A percentile compares a stretch with the other conserved stretches of the same genome.
Conservation (phyloP, 2,797 vertebrate genomes). For the Brachymystax lenok region DNA sequence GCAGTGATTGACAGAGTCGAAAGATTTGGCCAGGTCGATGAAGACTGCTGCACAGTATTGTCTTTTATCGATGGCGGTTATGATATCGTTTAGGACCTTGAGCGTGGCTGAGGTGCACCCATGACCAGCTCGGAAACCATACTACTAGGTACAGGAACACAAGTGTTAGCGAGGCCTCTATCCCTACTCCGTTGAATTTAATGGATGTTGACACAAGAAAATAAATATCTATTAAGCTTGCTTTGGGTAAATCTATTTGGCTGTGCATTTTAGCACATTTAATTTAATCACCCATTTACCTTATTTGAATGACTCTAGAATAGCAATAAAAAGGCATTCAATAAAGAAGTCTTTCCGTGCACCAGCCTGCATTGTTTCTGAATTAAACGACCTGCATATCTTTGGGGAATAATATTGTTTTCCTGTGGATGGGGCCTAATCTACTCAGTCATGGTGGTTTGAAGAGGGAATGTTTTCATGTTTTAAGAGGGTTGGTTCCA, state of each 20-base stretch:
- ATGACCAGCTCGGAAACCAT: no score
- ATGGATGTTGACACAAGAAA: slow-evolving; percentile 68
- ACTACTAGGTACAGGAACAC: slow-evolving; percentile 4
- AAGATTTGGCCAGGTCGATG: no score
- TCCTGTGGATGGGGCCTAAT: slow-evolving; percentile 74
- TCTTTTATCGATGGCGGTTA: no score
- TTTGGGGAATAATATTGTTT: slow-evolving; percentile 78
- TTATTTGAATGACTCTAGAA: slow-evolving; percentile 65
- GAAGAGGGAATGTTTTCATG: slow-evolving; percentile 74
- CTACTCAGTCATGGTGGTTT: slow-evolving; percentile 81
- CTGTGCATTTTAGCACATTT: slow-evolving; percentile 60
- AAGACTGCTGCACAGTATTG: no score
- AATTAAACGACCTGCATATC: slow-evolving; percentile 76
- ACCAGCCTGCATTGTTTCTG: slow-evolving; percentile 69
- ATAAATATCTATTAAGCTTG: slow-evolving; percentile 66
- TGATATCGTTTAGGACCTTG: no score
- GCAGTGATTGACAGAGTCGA: no score
- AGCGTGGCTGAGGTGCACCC: no score
- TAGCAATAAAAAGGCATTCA: slow-evolving; percentile 61
- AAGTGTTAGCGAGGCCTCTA: slow-evolving; percentile 42
- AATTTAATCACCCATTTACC: slow-evolving; percentile 64
- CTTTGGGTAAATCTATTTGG: slow-evolving; percentile 62
- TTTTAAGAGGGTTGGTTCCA: slow-evolving; percentile 77
- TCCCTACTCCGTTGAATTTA: slow-evolving; percentile 66
- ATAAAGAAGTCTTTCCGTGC: slow-evolving; percentile 59